phyloP scores from a whole-genome alignment of 2,113 vertebrate species.

The Chascanopsetta lugubris region DNA sequence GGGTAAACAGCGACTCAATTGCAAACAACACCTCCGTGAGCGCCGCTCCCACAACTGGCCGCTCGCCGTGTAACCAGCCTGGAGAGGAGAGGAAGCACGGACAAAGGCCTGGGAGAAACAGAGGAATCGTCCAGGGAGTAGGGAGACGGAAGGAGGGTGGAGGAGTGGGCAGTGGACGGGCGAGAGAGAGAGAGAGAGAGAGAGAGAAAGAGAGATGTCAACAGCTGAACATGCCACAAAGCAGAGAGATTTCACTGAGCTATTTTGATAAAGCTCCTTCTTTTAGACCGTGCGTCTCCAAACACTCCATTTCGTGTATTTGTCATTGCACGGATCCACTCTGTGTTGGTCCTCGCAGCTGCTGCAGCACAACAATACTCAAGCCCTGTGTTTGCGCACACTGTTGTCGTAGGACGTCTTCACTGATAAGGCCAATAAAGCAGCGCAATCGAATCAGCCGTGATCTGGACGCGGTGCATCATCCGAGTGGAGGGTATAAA shows the following conservation, averaged over 20 bases:
- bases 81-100: conserved; percentile 13
- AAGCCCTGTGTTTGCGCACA: background rate
- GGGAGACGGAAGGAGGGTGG: conserved; percentile 30
- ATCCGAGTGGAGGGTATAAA: conserved; percentile 20
- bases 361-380: background rate
- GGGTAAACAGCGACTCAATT: conserved; percentile 55
- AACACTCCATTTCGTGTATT: conserved; percentile 52
- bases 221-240: conserved; percentile 73
- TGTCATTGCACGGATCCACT: conserved; percentile 38
- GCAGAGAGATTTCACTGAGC: conserved; percentile 63
- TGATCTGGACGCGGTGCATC: conserved; percentile 25
- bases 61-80: conserved; percentile 4
- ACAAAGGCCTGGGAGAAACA: conserved; percentile 27
- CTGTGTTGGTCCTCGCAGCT: background rate
- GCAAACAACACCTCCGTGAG: conserved; percentile 51
- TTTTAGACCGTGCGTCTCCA: conserved; percentile 54
- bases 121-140: conserved; percentile 4
- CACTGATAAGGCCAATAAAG: conserved; percentile 27
- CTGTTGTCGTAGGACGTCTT: background rate
- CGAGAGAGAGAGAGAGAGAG: no score
- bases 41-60: conserved; percentile 25
- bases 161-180: conserved; percentile 14
- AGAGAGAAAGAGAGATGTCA: conserved; percentile 66
- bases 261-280: conserved; percentile 72
- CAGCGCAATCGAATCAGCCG: conserved; percentile 52